These are phyloP conservation scores for Takifugu flavidus DNA, from an alignment of 2,113 vertebrate species.

Conservation along the genomic window DNA sequence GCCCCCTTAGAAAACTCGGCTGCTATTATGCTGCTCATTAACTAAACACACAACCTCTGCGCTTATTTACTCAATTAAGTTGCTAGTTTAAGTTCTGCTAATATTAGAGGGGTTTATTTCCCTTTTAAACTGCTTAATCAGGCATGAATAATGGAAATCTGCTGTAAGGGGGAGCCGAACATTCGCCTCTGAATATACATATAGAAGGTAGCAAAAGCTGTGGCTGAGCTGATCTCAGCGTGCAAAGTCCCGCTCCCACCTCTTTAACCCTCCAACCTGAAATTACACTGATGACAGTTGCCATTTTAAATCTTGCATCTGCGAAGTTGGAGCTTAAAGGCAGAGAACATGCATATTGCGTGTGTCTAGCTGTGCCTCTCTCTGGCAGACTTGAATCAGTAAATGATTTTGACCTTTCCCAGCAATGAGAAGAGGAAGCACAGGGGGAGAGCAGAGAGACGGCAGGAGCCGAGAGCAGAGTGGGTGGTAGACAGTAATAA, in stretches of 20 bases:
- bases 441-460: conserved; percentile 44
- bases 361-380: conserved; percentile 29
- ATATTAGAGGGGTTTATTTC: conserved; percentile 46
- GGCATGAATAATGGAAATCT: conserved; percentile 63
- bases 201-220: conserved; percentile 36
- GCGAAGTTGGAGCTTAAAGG: conserved; percentile 14
- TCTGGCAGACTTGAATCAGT: conserved; percentile 49
- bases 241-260: conserved; percentile 1
- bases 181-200: conserved; percentile 44
- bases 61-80: conserved; percentile 69
- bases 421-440: conserved; percentile 52
- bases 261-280: conserved; percentile 19
- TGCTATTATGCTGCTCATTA: conserved; percentile 61
- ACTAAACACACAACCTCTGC: conserved; percentile 55
- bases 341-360: conserved; percentile 20
- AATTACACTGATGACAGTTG: conserved; percentile 33
- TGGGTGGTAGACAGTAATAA: conserved; percentile 63
- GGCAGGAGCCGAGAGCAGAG: conserved; percentile 38
- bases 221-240: conserved; percentile 22
- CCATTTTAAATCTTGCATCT: conserved; percentile 1
- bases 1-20: conserved; percentile 45
- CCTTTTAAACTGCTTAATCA: conserved; percentile 56
- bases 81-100: conserved; percentile 54
- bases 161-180: conserved; percentile 36
- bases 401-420: conserved; percentile 74